phyloP scores from a whole-genome alignment of 1,140 invertebrate species.

The Phocides pigmalion region DNA sequence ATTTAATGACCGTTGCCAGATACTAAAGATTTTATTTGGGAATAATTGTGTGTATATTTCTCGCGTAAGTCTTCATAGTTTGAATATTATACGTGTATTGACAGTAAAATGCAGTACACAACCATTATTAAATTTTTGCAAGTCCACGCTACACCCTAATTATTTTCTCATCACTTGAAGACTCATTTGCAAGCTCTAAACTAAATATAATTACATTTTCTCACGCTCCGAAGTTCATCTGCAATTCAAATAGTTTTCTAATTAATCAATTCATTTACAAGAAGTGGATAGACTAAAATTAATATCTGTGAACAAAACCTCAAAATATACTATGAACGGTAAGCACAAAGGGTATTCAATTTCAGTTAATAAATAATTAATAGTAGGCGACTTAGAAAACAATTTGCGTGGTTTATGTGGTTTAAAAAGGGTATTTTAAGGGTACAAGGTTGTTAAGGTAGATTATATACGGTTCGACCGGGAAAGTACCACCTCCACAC shows the following conservation, averaged over 20 bases:
- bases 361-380: conserved; percentile 11
- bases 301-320: conserved; percentile 21
- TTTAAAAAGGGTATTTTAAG: background rate
- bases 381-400: background rate
- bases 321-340: conserved; percentile 21
- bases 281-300: conserved; percentile 16
- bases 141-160: too few species aligned
- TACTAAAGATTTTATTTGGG: too few species aligned
- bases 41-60: too few species aligned
- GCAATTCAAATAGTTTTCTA: conserved; percentile 30
- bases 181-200: conserved; percentile 8
- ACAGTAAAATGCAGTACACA: too few species aligned
- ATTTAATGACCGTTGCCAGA: too few species aligned
- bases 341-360: conserved; percentile 12
- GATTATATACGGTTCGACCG: too few species aligned
- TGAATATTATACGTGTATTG: too few species aligned
- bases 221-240: conserved; percentile 25
- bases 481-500: too few species aligned
- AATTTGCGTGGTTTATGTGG: background rate
- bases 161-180: conserved; percentile 16
- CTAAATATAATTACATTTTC: conserved; percentile 24
- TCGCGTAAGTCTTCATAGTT: too few species aligned
- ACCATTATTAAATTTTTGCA: too few species aligned
- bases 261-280: conserved; percentile 28
- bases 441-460: background rate